A percentile compares a stretch with the other conserved stretches of the same genome.
These are phyloP conservation scores for Echeneis naucrates DNA, from an alignment of 2,797 vertebrate species.

Conservation along the genomic window DNA sequence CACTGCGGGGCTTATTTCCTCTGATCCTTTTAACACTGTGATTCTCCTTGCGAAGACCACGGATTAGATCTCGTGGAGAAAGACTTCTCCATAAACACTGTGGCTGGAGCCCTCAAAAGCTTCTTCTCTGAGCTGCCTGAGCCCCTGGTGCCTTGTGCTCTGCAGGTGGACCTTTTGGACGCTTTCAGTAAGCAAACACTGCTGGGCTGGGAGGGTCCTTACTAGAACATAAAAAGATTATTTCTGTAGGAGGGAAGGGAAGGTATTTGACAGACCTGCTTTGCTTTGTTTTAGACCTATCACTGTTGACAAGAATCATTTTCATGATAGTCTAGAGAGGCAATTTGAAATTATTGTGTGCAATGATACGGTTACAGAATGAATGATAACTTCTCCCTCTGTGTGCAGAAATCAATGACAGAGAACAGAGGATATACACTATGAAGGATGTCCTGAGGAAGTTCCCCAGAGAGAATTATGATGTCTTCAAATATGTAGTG, in stretches of 20 bases:
- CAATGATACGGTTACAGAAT: constrained; percentile 15
- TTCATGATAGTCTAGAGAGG: constrained; percentile 7
- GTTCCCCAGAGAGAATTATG: constrained; percentile 95
- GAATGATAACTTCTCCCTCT: constrained; percentile 26
- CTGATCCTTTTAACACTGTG: constrained; percentile 33
- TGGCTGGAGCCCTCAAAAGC: constrained; percentile 96
- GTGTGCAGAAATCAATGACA: constrained; percentile 91
- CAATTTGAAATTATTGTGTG: constrained; percentile 29
- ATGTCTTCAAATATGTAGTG: constrained; percentile 95
- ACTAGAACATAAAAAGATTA: constrained; percentile 64
- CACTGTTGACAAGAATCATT: constrained; percentile 32
- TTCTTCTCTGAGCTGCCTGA: constrained; percentile 98
- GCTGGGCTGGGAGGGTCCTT: constrained; percentile 71
- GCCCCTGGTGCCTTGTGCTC: constrained; percentile 92
- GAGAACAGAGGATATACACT: constrained; percentile 93
- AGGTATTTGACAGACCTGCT: constrained; percentile 35
- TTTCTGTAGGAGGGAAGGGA: constrained; percentile 60
- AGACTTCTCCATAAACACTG: constrained; percentile 96
- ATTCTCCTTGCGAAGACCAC: constrained; percentile 83
- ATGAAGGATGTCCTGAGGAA: constrained; percentile 94
- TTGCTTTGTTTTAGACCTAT: constrained; percentile 37
- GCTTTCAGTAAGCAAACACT: constrained; percentile 93
- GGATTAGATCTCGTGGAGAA: constrained; percentile 95
- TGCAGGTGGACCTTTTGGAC: constrained; percentile 94
- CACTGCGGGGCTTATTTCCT: constrained; percentile 28